Evolutionary conservation across 1,140 invertebrate species (phyloP), one percentile per base, ranked within the genome.

Genomic region (Cotesia glomerata): DNA sequence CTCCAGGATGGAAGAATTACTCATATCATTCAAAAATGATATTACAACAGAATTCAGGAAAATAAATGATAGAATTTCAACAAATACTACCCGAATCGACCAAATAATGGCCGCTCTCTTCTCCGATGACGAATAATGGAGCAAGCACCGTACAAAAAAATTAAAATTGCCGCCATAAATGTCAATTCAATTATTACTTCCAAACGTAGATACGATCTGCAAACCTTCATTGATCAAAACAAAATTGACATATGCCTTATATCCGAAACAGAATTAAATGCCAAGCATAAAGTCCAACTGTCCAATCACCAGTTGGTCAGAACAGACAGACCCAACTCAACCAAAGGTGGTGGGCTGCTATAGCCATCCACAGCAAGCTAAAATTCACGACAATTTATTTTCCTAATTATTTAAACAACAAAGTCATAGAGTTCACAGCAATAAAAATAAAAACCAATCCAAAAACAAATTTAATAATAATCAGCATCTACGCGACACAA

Each of bases 151-250:
- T 45, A 54, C 3, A 58, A 16, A 18, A 58, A 58, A 9, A 49
- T 73, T 7, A 72, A 75, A 34, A 67, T 68, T 13, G 26, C 18
- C 0, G 70, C 74, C 5, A 75, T 75, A 7, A 72, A 75, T 51
- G 74, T 72, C 4, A 75, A 75, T 65, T 75, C 74, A 3, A 52
- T 75, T 8, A n/a, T 34, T 18, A 16, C 74, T 13, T 49, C 62
- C 35, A 32, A 72, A 26, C 26, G 66, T 18, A 71, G 69, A 36
- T 16, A 7, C 7, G 51, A 69, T 13, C 51, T 75, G 11, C 34
- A 16, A 5, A 16, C 69, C 7, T 65, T 69, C 13, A 49, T 67
- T 0, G 51, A 68, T 7, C 36, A 36, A 13, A 26, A 72, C 16
- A 3, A 62, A 1, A 32, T 45, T 9, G 73, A 74, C 39, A 49